Evolutionary conservation across 2,797 vertebrate species (phyloP).

Genomic region (Syngnathus rostellatus): DNA sequence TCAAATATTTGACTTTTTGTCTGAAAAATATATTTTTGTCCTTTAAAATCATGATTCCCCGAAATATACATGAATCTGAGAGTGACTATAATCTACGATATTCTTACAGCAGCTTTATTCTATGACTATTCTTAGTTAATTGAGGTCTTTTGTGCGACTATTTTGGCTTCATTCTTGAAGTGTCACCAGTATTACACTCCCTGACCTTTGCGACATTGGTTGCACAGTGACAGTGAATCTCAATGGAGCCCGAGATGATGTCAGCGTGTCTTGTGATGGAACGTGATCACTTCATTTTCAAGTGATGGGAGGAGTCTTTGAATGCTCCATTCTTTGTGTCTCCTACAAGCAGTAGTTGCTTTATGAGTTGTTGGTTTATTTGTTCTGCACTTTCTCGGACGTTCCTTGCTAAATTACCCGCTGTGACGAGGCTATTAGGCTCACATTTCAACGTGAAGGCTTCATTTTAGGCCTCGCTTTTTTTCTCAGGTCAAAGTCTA

Average conservation of each 20-base stretch:
- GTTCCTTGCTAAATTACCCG: background rate
- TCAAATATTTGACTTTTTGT: background rate
- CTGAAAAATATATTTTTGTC: background rate
- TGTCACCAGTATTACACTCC: background rate
- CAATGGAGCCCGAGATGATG: background rate
- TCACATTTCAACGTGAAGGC: background rate
- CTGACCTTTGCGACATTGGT: background rate
- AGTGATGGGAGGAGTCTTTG: background rate
- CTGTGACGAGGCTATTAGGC: background rate
- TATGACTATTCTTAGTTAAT: background rate
- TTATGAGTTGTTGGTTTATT: background rate
- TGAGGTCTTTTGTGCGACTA: background rate
- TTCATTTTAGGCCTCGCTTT: background rate
- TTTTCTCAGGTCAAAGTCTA: conserved; percentile 56
- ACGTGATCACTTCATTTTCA: background rate
- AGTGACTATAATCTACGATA: no score
- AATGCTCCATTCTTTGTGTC: background rate
- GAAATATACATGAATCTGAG: background rate
- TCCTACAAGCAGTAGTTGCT: background rate
- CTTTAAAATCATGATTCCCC: background rate
- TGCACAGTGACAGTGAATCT: background rate
- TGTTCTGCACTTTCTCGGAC: background rate
- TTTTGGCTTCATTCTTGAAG: background rate
- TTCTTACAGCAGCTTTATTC: background rate
- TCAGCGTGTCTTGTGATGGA: conserved; percentile 33